These are phyloP conservation scores for Marisa cornuarietis DNA, from an alignment of 1,140 invertebrate species.

Conservation along the genomic window DNA sequence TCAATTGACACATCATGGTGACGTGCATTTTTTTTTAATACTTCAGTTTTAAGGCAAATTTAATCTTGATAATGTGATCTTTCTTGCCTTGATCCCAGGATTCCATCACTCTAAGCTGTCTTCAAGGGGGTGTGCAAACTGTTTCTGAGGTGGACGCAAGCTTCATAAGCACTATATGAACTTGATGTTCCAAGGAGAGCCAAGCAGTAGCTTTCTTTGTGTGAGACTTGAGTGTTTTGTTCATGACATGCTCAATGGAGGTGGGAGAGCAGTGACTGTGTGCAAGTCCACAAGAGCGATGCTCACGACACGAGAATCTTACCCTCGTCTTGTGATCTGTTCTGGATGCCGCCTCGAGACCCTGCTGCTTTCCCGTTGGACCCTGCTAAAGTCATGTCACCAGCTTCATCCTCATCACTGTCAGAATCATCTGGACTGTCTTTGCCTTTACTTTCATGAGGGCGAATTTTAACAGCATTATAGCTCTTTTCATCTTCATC, in stretches of 20 bases:
- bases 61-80: too few relatives aligned
- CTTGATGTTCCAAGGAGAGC: conserved; percentile 24
- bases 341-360: conserved; percentile 9
- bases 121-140: too few relatives aligned
- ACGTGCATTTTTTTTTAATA: too few relatives aligned
- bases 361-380: conserved; percentile 7
- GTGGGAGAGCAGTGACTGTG: conserved; percentile 15
- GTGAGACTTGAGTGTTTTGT: background rate
- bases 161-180: too few relatives aligned
- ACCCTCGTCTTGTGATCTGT: conserved; percentile 17
- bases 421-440: conserved; percentile 11
- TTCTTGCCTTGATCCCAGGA: too few relatives aligned
- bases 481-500: conserved; percentile 14
- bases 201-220: background rate
- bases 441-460: conserved; percentile 6
- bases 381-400: background rate
- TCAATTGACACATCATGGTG: too few relatives aligned
- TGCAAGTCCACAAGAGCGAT: conserved; percentile 27
- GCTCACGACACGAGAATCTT: conserved; percentile 23
- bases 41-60: too few relatives aligned
- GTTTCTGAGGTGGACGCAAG: too few relatives aligned
- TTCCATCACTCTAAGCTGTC: too few relatives aligned
- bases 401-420: conserved; percentile 21
- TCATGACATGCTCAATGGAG: conserved; percentile 19
- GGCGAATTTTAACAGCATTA: conserved; percentile 16